Evolutionary conservation across 1,140 invertebrate species (phyloP).

Genomic region (Lordiphosa mommai): DNA sequence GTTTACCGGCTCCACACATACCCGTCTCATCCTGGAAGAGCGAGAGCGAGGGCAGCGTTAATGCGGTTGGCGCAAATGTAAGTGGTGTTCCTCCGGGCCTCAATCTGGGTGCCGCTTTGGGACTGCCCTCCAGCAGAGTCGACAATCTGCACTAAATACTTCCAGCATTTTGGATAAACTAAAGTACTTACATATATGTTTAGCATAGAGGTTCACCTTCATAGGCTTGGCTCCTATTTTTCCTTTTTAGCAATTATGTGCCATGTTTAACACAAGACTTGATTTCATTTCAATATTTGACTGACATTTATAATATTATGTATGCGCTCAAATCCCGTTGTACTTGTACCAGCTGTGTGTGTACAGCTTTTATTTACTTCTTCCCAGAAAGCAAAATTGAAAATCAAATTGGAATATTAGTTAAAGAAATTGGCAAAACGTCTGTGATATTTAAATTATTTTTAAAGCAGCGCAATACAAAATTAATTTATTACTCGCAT

Average conservation of each 20-base stretch:
- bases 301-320: slow-evolving; percentile 51
- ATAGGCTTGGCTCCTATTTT: slow-evolving; percentile 62
- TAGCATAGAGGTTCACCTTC: slow-evolving; percentile 43
- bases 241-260: slow-evolving; percentile 58
- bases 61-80: slow-evolving; percentile 29
- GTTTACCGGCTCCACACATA: slow-evolving; percentile 90
- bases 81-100: slow-evolving; percentile 48
- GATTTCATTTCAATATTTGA: slow-evolving; percentile 63
- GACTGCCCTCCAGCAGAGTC: slow-evolving; percentile 45
- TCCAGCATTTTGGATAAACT: slow-evolving; percentile 32
- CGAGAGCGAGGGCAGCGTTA: slow-evolving; percentile 80
- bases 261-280: slow-evolving; percentile 67
- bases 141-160: slow-evolving; percentile 52
- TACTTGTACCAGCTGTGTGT: too few relatives aligned
- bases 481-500: slow-evolving; percentile 43
- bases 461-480: slow-evolving; percentile 47
- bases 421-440: slow-evolving; percentile 71
- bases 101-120: slow-evolving; percentile 38
- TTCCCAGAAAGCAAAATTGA: slow-evolving; percentile 55
- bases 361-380: slow-evolving; percentile 15
- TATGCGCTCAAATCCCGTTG: slow-evolving; percentile 28
- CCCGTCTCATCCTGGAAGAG: slow-evolving; percentile 93
- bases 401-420: slow-evolving; percentile 50
- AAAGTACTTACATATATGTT: slow-evolving; percentile 44
- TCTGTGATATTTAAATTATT: slow-evolving; percentile 75